Evolutionary conservation across 2,113 vertebrate species (phyloP).

Genomic region (Pimephales promelas): DNA sequence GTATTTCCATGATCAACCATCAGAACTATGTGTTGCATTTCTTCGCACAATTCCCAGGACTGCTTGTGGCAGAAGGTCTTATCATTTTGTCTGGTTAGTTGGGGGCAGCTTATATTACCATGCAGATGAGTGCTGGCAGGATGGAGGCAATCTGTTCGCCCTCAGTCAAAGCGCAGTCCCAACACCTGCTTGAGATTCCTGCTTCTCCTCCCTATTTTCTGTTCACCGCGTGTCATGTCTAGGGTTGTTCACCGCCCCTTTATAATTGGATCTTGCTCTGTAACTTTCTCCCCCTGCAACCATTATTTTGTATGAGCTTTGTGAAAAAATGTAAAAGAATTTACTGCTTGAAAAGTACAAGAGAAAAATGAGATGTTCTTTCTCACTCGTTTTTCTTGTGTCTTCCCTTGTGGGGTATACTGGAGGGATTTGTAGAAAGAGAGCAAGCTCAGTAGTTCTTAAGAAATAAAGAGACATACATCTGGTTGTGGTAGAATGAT

Average conservation of each 20-base stretch:
- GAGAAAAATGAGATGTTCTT: constrained; percentile 20
- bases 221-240: constrained; percentile 11
- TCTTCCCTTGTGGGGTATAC: constrained; percentile 8
- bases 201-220: constrained; percentile 30
- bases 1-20: background rate
- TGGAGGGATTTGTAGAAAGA: constrained; percentile 33
- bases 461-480: constrained; percentile 24
- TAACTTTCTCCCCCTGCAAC: constrained; percentile 18
- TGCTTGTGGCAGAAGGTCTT: constrained; percentile 18
- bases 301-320: constrained; percentile 16
- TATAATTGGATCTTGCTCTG: constrained; percentile 34
- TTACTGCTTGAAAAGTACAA: constrained; percentile 33
- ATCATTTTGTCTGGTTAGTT: constrained; percentile 18
- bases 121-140: constrained; percentile 9
- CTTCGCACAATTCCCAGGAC: background rate
- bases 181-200: constrained; percentile 45
- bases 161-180: constrained; percentile 26
- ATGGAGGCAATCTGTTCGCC: constrained; percentile 42
- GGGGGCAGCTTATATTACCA: constrained; percentile 19
- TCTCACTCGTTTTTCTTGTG: background rate
- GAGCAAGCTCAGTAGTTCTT: constrained; percentile 37
- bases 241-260: constrained; percentile 14
- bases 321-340: constrained; percentile 10
- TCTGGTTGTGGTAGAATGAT: constrained; percentile 13
- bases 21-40: background rate